A percentile compares a stretch with the other conserved stretches of the same genome.
Evolutionary conservation across 92 coral and sea anemone species (phyloP).

Genomic region (Virgularia gustaviana): DNA sequence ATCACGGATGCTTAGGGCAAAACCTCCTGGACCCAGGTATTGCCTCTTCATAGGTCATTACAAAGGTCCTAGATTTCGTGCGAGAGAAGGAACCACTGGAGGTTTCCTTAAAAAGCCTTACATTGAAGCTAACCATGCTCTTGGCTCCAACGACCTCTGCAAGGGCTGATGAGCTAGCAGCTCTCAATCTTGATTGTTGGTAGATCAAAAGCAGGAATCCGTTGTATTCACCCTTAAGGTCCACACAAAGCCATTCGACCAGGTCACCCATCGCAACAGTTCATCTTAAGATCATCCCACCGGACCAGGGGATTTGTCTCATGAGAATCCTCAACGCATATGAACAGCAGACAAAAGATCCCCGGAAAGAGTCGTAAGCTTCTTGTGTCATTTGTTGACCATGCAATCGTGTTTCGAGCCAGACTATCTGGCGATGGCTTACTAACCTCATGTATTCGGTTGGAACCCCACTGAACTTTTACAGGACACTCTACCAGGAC

Average conservation of each 20-base stretch:
- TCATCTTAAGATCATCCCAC: slow-evolving; percentile 14
- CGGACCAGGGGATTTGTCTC: slow-evolving; percentile 25
- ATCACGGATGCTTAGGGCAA: no score
- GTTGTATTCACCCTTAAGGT: slow-evolving; percentile 34
- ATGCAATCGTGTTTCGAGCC: no score
- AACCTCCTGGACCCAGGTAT: no score
- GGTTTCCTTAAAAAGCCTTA: no score
- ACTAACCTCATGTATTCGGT: no score
- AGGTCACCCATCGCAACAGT: slow-evolving; percentile 27
- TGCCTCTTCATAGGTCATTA: no score
- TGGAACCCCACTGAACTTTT: slow-evolving; percentile 27
- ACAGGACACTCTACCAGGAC: slow-evolving; percentile 55
- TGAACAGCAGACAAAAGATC: slow-evolving; percentile 30
- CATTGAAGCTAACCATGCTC: no score
- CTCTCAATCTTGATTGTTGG: slow-evolving; percentile 39
- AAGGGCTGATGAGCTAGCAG: slow-evolving; percentile 42
- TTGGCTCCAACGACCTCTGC: slow-evolving; percentile 48
- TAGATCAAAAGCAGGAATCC: slow-evolving; percentile 32
- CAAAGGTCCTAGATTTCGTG: no score
- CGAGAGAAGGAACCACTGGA: no score
- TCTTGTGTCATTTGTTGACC: slow-evolving; percentile 27
- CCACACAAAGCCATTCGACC: slow-evolving; percentile 37
- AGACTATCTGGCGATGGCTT: no score
- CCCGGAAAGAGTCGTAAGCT: slow-evolving; percentile 41
- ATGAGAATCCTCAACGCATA: slow-evolving; percentile 29